Evolutionary conservation across 2,888 invertebrate species (phyloP).

Genomic region (Oxycera nigricornis): DNA sequence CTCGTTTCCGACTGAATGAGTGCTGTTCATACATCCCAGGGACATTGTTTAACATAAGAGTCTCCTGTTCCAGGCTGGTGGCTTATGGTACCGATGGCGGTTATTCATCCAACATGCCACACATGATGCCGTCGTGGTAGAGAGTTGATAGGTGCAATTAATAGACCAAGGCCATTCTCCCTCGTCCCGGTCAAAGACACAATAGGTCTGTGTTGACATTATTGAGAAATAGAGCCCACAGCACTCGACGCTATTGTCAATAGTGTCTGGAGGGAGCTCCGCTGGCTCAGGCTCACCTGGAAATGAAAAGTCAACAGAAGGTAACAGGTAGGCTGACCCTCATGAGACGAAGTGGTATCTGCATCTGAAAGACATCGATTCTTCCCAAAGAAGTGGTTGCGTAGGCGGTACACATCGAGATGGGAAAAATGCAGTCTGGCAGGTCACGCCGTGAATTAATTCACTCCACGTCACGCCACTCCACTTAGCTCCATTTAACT

Average conservation of each 20-base stretch:
- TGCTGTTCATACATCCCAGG: neutral
- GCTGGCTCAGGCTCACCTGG: neutral
- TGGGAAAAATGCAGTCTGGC: slow-evolving; percentile 7
- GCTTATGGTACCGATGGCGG: neutral
- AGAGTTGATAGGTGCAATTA: neutral
- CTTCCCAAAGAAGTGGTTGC: neutral
- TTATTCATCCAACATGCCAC: neutral
- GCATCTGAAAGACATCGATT: neutral
- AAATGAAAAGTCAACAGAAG: neutral
- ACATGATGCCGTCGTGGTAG: neutral
- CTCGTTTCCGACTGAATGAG: neutral
- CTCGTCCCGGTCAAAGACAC: neutral
- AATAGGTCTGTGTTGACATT: slow-evolving; percentile 10
- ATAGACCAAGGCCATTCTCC: slow-evolving; percentile 1
- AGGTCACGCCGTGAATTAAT: slow-evolving; percentile 18
- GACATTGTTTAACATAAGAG: neutral
- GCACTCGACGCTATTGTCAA: neutral
- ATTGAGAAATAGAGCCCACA: slow-evolving; percentile 22
- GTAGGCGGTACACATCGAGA: neutral
- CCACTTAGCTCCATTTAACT: no score
- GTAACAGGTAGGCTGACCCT: slow-evolving; percentile 2
- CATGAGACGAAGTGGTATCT: neutral
- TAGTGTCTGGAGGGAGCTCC: neutral
- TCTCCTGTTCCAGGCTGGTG: slow-evolving; percentile 1
- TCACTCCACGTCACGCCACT: no score